Conservation (phyloP, 2,797 vertebrate genomes). For the Ambastaia sidthimunki region DNA sequence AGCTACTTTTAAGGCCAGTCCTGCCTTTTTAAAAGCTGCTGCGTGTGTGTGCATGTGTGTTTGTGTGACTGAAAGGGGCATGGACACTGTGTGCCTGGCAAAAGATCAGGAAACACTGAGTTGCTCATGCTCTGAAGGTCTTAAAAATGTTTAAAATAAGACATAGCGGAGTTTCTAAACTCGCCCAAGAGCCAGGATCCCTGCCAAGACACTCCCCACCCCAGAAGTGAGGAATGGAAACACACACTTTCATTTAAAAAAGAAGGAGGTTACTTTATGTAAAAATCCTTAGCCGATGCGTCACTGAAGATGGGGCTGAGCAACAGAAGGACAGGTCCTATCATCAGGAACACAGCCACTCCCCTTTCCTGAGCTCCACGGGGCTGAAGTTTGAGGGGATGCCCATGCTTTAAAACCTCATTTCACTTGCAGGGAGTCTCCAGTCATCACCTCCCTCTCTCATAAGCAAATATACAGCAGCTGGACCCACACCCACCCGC, state of each 20-base stretch:
- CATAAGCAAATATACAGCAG: not conserved
- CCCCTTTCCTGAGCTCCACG: conserved; percentile 55
- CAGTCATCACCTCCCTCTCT: not conserved
- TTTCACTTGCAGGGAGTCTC: conserved; percentile 24
- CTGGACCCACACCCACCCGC: conserved; percentile 10
- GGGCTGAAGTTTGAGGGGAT: conserved; percentile 53
- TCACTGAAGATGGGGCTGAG: not conserved
- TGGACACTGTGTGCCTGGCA: conserved; percentile 55
- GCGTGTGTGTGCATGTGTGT: not conserved
- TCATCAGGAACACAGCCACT: conserved; percentile 61
- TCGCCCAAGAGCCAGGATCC: conserved; percentile 34
- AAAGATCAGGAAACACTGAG: conserved; percentile 66
- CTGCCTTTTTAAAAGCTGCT: not conserved
- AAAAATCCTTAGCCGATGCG: not conserved
- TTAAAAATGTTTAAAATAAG: conserved; percentile 63
- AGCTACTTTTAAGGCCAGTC: too few relatives aligned
- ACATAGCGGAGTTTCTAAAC: conserved; percentile 51
- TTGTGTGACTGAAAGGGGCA: not conserved
- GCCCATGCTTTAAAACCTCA: conserved; percentile 47
- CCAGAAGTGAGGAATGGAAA: conserved; percentile 56
- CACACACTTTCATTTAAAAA: conserved; percentile 50
- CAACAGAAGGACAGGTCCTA: conserved; percentile 43
- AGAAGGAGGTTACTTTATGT: conserved; percentile 49
- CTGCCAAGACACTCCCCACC: conserved; percentile 47
- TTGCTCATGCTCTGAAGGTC: conserved; percentile 42